Conservation (phyloP, 2,888 invertebrate genomes). For the Phytoseiulus persimilis region DNA sequence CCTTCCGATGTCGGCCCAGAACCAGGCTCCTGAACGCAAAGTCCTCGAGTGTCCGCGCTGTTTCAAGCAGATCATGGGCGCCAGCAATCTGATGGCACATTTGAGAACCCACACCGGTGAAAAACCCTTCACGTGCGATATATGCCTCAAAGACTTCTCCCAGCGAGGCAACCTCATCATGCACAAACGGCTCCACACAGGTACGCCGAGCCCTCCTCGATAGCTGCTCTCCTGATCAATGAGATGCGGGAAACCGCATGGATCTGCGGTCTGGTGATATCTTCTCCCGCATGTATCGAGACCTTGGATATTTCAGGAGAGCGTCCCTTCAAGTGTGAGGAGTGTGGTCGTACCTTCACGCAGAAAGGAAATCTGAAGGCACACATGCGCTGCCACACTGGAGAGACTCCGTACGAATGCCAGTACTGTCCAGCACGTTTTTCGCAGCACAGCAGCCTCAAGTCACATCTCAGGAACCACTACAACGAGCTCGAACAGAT, state of each 20-base stretch:
- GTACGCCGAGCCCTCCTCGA: slow-evolving; percentile 48
- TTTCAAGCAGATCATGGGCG: slow-evolving; percentile 54
- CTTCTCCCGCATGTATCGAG: no score
- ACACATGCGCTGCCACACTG: slow-evolving; percentile 38
- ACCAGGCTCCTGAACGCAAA: slow-evolving; percentile 21
- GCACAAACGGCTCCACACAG: slow-evolving; percentile 81
- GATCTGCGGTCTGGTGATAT: neutral
- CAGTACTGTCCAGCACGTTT: slow-evolving; percentile 34
- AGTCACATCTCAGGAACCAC: slow-evolving; percentile 38
- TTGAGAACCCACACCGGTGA: slow-evolving; percentile 84
- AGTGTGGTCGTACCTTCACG: slow-evolving; percentile 38
- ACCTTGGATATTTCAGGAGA: no score
- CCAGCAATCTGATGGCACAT: slow-evolving; percentile 62
- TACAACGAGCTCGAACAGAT: slow-evolving; percentile 31
- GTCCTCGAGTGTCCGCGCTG: slow-evolving; percentile 56
- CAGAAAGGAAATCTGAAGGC: slow-evolving; percentile 36
- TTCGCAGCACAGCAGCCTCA: slow-evolving; percentile 38
- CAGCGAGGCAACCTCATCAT: slow-evolving; percentile 85
- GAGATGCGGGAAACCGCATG: no score
- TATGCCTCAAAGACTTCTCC: slow-evolving; percentile 82
- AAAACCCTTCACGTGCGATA: slow-evolving; percentile 81
- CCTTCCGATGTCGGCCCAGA: neutral
- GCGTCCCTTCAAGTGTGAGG: slow-evolving; percentile 38
- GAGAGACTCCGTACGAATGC: slow-evolving; percentile 33
- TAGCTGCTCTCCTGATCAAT: no score